Evolutionary conservation across 2,797 vertebrate species (phyloP).

Genomic region (Muraenolepis orangiensis): DNA sequence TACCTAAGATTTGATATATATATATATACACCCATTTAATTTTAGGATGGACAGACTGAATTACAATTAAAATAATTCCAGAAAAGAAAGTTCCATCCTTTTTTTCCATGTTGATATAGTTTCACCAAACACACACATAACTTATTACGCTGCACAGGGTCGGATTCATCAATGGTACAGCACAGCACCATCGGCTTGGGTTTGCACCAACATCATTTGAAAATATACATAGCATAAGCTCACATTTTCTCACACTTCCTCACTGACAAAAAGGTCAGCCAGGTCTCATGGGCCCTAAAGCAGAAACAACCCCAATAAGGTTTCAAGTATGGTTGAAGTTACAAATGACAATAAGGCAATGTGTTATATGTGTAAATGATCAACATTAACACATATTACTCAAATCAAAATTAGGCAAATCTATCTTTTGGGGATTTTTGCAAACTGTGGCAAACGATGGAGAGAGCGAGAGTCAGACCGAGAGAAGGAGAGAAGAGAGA

Average conservation of each 20-base stretch:
- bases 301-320: background rate
- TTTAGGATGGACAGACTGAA: background rate
- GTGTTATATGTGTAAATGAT: too few relatives aligned
- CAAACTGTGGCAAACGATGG: background rate
- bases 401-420: background rate
- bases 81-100: too few relatives aligned
- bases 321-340: too few relatives aligned
- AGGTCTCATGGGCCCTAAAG: background rate
- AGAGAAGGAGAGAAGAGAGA: too few relatives aligned
- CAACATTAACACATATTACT: too few relatives aligned
- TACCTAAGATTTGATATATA: background rate
- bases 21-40: background rate
- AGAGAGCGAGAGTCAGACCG: background rate
- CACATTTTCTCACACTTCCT: constrained; percentile 40
- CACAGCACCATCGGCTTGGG: background rate
- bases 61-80: background rate
- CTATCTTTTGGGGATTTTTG: constrained; percentile 11
- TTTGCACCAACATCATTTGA: constrained; percentile 35
- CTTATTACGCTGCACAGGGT: background rate
- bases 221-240: constrained; percentile 30
- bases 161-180: background rate
- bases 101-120: constrained; percentile 10
- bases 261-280: background rate
- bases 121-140: constrained; percentile 7
- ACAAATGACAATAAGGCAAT: too few relatives aligned